Base-by-base conservation (phyloP, 2,797 vertebrate genomes). In the Smutsia gigantea region DNA sequence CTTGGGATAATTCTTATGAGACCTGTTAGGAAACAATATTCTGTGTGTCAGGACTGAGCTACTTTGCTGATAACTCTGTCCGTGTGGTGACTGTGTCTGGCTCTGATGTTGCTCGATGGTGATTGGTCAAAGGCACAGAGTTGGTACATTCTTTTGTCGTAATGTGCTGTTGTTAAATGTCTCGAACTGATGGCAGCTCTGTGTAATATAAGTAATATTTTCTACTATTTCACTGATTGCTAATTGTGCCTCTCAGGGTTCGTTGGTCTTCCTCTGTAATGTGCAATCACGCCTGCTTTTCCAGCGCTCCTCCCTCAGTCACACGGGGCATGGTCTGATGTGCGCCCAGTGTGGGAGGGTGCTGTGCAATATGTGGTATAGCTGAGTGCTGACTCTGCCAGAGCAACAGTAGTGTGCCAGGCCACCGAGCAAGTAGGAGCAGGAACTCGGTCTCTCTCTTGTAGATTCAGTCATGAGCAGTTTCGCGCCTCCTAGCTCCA, bases 191-290 rank as follows among this genome's bases (percentile, higher is more conserved):
- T 93, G 29, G 18, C 27, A 89, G 27, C 21, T 91, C 1, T 95
- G 17, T 10, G 85, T 51, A 11, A 49, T 93, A 71, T 57, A 93
- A 96, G 72, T 69, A 92, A 59, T 57, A 53, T 79, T 95, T 90
- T 93, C 34, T 79, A 29, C 42, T 88, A 27, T 85, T 92, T 90
- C 12, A 81, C 2, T 34, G 83, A 31, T 94, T 90, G 10, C 39
- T 88, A 42, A 72, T 72, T 84, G 96, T 92, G 23, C 39, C 55
- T 94, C 23, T 84, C 78, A 64, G 61, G 68, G 23, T 90, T 96
- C 37, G 46, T 46, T 11, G 46, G 46, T 89, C 46, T 39, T 66
- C 42, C 90, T 4, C 25, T 63, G 1, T 94, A 51, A 49, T 93
- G 23, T 12, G 79, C 69, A 42, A 11, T 46, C 11, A 46, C 46